Evolutionary conservation across 2,113 vertebrate genomes (phyloP), one percentile per base, ranked within the genome.

Genomic region (Salvator merianae): DNA sequence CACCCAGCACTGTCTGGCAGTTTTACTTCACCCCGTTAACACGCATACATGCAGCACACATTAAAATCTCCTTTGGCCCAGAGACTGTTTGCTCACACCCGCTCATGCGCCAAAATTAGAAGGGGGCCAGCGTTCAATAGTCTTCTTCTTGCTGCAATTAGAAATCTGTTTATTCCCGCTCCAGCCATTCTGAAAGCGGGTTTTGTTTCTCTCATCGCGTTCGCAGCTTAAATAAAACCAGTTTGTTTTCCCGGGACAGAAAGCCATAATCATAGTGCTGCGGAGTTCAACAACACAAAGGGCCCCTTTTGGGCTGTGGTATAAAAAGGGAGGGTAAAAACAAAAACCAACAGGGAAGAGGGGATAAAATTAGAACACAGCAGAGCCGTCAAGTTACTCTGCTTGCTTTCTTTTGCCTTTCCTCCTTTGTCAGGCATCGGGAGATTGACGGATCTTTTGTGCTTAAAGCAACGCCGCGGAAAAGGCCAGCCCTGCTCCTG

Each of bases 351-450:
- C 32, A 0, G 16, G 12, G 40, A 77, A 79, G 68, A 66, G 8
- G 26, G 74, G 55, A 83, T 83, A 82, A 86, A 86, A 86, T 78
- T 79, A 85, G 83, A 85, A 79, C 69, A 24, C 34, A 5, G 36
- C 38, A 32, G 16, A 59, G 71, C 24, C n/a, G 50, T 47, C 38
- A 34, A 36, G 8, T 59, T 70, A 32, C 14, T 70, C 55, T 28
- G 36, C 34, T 30, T 5, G 9, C 30, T 43, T 36, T 20, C n/a
- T 70, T 53, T 24, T 5, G 3, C 1, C 47, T 13, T 14, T 2
- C 36, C n/a, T 13, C 22, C 5, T 62, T 22, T 38, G 32, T 30
- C 7, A 38, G 28, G 6, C 30, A 66, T 34, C 14, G 28, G 1
- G 66, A 79, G 74, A 50, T 55, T 2, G 30, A 26, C 12, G 36